Base-by-base conservation (phyloP, 2,113 vertebrate genomes). In the Dinomys branickii region DNA sequence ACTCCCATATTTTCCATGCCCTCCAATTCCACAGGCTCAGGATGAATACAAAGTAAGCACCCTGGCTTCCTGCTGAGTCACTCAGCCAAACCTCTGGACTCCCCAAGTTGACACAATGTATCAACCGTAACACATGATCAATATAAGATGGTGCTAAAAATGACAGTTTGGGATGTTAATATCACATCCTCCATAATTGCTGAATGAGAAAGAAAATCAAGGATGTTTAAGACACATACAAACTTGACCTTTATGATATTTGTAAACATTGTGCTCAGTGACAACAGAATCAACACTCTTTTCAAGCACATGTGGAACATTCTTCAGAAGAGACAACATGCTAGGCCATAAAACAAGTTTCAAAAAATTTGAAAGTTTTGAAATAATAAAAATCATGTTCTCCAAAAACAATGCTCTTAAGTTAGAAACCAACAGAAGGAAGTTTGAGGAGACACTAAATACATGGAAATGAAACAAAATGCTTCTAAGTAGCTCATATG, bases 371-470 rank as follows among this genome's bases (percentile, higher is more conserved):
- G 19, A 95, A 92, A 96, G 26, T 35, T 96, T 44, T 81, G 14
- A 93, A 90, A 81, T 88, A 65, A 85, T 56, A 56, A 44, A 78
- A 94, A 85, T 6, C 41, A 47, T 90, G 28, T 95, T 89, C 81
- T 95, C 71, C 56, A 84, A 84, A 77, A 52, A 91, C 28, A 92
- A 67, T 84, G 12, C 56, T 78, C 71, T 91, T 89, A 96, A 91
- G 92, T 91, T 81, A 89, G 65, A 94, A 65, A 67, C 65, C 59
- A 93, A 83, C 80, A 96, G 88, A 94, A 89, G 78, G 77, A 88
- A 89, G 35, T 65, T 69, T 77, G 4, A n/a, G 61, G 35, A 83
- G 67, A 88, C 90, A 96, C 13, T 11, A 81, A 91, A 77, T 78
- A 82, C 33, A 69, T 63, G 38, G 5, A 94, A 87, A 97, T 67